These are phyloP conservation scores for Todiramphus chloris DNA, from an alignment of 2,113 vertebrate species.

Conservation along the genomic window DNA sequence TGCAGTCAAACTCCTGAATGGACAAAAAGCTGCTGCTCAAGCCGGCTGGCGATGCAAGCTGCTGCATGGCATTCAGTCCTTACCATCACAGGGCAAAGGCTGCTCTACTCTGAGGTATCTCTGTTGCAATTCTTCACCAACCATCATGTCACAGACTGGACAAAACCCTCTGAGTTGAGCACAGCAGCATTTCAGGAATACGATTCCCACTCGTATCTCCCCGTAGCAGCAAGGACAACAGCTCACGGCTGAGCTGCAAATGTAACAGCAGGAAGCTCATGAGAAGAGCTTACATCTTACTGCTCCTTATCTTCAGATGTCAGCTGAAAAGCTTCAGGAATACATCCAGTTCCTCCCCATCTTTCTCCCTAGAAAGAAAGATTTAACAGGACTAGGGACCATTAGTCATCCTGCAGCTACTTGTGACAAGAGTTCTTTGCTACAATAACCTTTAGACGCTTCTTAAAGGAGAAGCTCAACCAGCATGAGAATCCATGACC, in stretches of 20 bases:
- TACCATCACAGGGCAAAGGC: not conserved
- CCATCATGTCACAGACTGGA: not conserved
- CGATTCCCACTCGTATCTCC: not conserved
- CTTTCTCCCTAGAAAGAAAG: not conserved
- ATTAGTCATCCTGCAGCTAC: not conserved
- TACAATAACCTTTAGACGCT: not conserved
- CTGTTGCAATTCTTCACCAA: not conserved
- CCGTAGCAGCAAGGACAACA: not conserved
- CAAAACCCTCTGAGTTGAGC: not conserved
- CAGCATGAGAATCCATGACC: not conserved
- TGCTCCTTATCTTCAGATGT: not conserved
- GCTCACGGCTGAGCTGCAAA: not conserved
- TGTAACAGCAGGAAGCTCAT: fast-evolving
- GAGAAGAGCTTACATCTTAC: not conserved
- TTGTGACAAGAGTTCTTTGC: not conserved
- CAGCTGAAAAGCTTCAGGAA: not conserved
- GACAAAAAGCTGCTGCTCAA: slow-evolving; percentile 2
- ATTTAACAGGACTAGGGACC: not conserved
- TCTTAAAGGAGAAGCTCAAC: not conserved
- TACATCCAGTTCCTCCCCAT: not conserved
- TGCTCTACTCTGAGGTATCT: not conserved
- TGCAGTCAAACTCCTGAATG: slow-evolving; percentile 10
- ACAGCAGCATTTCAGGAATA: not conserved
- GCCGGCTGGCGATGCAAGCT: not conserved
- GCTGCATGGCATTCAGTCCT: not conserved